Percentiles rank a stretch among this genome's conserved stretches.
Evolutionary conservation across 2,797 vertebrate genomes (phyloP).

Genomic region (Molossus molossus): DNA sequence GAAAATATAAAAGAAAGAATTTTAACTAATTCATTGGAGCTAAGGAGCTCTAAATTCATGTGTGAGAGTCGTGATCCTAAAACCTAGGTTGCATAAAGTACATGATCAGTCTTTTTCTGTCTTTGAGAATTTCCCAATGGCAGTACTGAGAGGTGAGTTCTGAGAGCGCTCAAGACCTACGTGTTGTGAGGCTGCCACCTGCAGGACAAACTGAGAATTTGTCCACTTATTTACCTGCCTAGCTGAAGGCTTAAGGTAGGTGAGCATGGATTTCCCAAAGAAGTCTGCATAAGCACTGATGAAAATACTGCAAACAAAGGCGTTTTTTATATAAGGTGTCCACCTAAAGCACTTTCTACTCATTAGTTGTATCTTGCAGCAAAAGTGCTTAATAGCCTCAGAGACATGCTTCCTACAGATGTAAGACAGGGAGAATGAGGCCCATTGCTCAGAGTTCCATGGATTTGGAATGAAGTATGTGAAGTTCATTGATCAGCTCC

Average conservation of each 20-base stretch:
- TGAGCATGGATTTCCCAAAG: not conserved
- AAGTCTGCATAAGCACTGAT: not conserved
- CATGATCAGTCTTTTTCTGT: not conserved
- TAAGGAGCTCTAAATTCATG: not conserved
- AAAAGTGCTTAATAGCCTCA: not conserved
- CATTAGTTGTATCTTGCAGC: not conserved
- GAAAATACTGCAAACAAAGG: not conserved
- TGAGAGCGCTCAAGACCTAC: not conserved
- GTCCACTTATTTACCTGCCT: not conserved
- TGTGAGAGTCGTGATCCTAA: not conserved
- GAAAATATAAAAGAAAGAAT: conserved; percentile 36
- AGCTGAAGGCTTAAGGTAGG: not conserved
- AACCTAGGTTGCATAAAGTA: not conserved
- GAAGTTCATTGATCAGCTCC: not conserved
- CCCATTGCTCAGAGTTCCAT: not conserved
- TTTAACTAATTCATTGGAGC: not conserved
- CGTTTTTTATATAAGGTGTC: not conserved
- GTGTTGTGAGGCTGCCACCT: conserved; percentile 25
- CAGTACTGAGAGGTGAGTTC: not conserved
- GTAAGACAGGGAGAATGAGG: not conserved
- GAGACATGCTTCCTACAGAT: not conserved
- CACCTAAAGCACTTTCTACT: not conserved
- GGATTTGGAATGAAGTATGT: not conserved
- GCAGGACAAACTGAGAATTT: conserved; percentile 55
- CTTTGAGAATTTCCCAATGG: not conserved